Evolutionary conservation across 2,797 vertebrate species (phyloP).

Genomic region (Falco cherrug): DNA sequence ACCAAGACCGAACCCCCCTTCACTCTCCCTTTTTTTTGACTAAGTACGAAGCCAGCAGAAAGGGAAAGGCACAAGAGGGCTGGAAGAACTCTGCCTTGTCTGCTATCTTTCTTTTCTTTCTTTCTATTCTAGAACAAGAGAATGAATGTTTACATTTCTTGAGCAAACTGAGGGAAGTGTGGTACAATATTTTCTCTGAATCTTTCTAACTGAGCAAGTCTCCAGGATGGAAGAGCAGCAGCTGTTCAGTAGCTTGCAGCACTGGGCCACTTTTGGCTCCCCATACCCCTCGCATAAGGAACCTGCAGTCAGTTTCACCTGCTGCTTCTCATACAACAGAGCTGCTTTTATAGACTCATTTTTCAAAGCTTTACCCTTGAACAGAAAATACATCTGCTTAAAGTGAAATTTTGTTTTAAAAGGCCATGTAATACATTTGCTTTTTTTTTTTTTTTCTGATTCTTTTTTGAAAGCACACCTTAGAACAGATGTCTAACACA

Average conservation of each 20-base stretch:
- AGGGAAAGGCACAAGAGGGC: not conserved
- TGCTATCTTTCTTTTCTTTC: not conserved
- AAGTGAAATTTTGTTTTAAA: constrained; percentile 10
- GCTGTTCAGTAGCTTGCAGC: not conserved
- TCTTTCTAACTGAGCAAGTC: not conserved
- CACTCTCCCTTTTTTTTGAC: not conserved
- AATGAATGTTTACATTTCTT: not conserved
- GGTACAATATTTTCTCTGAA: not conserved
- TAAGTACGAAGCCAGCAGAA: not conserved
- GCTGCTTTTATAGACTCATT: not conserved
- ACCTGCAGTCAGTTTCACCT: not conserved
- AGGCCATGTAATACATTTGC: not conserved
- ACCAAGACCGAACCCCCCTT: not conserved
- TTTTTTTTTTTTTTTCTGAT: not conserved
- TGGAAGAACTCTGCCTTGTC: not conserved
- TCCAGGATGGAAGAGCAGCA: not conserved
- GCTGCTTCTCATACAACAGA: not conserved
- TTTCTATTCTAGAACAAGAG: not conserved
- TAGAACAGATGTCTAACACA: not conserved
- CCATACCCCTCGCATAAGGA: not conserved
- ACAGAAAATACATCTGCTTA: not conserved
- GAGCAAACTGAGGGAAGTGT: not conserved
- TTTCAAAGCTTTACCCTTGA: not conserved
- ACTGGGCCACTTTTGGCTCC: not conserved
- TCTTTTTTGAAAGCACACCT: not conserved